phyloP scores from a whole-genome alignment of 2,888 invertebrate genomes.

The Sinodicranocentrus sp. region DNA sequence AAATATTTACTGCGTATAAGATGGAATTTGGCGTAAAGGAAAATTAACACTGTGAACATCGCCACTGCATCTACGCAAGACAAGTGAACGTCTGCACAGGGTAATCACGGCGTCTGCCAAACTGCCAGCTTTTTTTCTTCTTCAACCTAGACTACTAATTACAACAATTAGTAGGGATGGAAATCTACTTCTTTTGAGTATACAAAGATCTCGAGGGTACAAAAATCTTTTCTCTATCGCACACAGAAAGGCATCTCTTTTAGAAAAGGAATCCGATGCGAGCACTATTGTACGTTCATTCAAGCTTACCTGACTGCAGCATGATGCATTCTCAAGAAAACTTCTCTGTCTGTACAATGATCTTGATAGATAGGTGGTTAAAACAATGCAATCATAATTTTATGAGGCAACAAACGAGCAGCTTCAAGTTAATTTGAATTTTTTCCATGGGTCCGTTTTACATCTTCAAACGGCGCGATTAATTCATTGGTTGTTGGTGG shows the following conservation, averaged over 20 bases:
- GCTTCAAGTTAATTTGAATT: neutral
- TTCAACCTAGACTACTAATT: constrained; percentile 29
- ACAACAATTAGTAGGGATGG: constrained; percentile 31
- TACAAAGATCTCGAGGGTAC: neutral
- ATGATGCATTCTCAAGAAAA: too few species aligned
- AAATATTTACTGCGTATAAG: neutral
- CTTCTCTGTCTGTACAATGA: neutral
- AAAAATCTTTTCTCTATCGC: neutral
- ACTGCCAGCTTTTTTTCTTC: constrained; percentile 17
- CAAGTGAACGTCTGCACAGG: constrained; percentile 1
- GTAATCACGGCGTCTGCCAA: constrained; percentile 33
- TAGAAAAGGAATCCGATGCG: neutral
- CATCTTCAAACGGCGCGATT: neutral
- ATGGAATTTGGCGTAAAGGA: constrained; percentile 7
- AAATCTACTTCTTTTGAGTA: neutral
- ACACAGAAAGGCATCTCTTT: too few species aligned
- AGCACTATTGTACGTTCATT: too few species aligned
- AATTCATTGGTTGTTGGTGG: constrained; percentile 43
- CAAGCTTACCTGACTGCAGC: too few species aligned
- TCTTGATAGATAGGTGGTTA: neutral
- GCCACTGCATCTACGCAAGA: neutral
- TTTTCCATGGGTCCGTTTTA: constrained; percentile 13
- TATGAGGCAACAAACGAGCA: neutral
- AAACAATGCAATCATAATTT: constrained; percentile 19
- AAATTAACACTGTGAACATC: too few species aligned